A percentile compares a stretch with the other conserved stretches of the same genome.
phyloP scores from a whole-genome alignment of 2,113 vertebrate species.

The Danio rerio region GRCz12tu NC_133196.1:18429001-18429500 shows the following conservation, averaged over 20 bases:
- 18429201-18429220: neutral
- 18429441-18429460: too few species aligned
- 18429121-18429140: neutral
- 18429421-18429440: neutral
- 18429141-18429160: neutral
- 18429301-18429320: too few species aligned
- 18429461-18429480: too few species aligned
- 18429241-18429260: too few species aligned
- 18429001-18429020: conserved; percentile 73
- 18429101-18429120: neutral
- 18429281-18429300: too few species aligned
- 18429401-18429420: conserved; percentile 22
- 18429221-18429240: too few species aligned
- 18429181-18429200: neutral
- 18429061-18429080: conserved; percentile 57
- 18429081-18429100: neutral
- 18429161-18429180: neutral
- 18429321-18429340: too few species aligned
- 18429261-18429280: too few species aligned
- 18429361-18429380: too few species aligned
- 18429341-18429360: too few species aligned
- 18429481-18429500: too few species aligned
- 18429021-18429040: conserved; percentile 66
- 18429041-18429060: conserved; percentile 74
- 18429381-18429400: neutral